phyloP scores from a whole-genome alignment of 2,113 vertebrate genomes.

The Ceyx melanurus region DNA sequence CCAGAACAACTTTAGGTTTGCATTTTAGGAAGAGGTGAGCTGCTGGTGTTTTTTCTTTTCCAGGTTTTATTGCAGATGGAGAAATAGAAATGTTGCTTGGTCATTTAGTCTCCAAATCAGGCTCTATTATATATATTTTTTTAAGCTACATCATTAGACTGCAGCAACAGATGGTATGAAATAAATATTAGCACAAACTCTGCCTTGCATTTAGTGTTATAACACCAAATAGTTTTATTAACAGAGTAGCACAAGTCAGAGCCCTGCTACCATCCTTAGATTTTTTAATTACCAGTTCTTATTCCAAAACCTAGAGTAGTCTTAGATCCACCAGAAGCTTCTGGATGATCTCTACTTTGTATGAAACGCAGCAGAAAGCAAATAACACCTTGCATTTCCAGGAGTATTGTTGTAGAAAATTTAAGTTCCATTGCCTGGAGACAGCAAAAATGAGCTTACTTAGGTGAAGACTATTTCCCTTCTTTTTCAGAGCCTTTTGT shows the following conservation, averaged over 20 bases:
- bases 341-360: background rate
- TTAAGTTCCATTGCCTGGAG: background rate
- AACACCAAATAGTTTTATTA: conserved; percentile 45
- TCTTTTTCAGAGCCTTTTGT: background rate
- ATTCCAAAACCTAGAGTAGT: too few relatives aligned
- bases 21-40: background rate
- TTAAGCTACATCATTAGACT: conserved; percentile 27
- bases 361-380: background rate
- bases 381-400: background rate
- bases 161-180: conserved; percentile 49
- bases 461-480: background rate
- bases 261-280: background rate
- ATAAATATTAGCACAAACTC: conserved; percentile 58
- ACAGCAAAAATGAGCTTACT: background rate
- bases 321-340: too few relatives aligned
- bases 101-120: conserved; percentile 41
- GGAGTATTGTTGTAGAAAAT: background rate
- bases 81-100: conserved; percentile 25
- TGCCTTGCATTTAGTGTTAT: conserved; percentile 28
- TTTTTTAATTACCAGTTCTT: background rate
- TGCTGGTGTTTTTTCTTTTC: background rate
- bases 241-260: conserved; percentile 41
- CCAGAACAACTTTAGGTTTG: background rate
- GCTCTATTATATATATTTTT: background rate
- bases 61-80: background rate